phyloP scores from a whole-genome alignment of 2,797 vertebrate species.

The Sebastes diaconus region DNA sequence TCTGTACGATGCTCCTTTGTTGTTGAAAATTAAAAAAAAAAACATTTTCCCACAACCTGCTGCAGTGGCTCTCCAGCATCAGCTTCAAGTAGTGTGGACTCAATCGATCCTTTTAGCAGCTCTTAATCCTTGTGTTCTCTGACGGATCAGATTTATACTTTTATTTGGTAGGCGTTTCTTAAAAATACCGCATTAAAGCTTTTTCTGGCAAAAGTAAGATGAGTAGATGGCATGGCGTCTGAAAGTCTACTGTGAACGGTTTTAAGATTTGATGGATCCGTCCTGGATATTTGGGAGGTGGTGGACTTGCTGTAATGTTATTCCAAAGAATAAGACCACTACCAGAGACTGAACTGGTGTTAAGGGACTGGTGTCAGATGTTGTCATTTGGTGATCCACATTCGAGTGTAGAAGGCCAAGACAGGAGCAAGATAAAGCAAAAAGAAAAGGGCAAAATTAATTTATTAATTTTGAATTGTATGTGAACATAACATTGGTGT shows the following conservation, averaged over 20 bases:
- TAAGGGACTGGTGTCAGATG: neutral
- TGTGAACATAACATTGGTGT: conserved; percentile 93
- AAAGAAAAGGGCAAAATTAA: conserved; percentile 79
- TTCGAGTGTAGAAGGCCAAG: conserved; percentile 2
- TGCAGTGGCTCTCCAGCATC: conserved; percentile 65
- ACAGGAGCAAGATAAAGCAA: conserved; percentile 8
- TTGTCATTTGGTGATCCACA: conserved; percentile 15
- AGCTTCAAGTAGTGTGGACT: conserved; percentile 76
- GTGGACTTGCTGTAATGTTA: conserved; percentile 28
- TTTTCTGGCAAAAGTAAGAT: neutral
- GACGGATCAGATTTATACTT: conserved; percentile 47
- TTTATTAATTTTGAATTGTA: conserved; percentile 85
- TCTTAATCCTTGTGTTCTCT: conserved; percentile 41
- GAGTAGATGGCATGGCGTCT: neutral
- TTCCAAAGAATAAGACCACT: conserved; percentile 37
- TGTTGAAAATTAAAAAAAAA: conserved; percentile 53
- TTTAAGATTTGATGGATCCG: conserved; percentile 1
- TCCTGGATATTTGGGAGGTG: conserved; percentile 13
- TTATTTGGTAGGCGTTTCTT: conserved; percentile 37
- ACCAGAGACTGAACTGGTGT: conserved; percentile 12
- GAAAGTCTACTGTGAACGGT: neutral
- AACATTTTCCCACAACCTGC: conserved; percentile 43
- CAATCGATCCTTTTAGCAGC: conserved; percentile 45
- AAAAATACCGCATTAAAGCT: conserved; percentile 24
- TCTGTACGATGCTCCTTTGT: conserved; percentile 69